phyloP scores from a whole-genome alignment of 2,113 vertebrate species.

The Helogale parvula region DNA sequence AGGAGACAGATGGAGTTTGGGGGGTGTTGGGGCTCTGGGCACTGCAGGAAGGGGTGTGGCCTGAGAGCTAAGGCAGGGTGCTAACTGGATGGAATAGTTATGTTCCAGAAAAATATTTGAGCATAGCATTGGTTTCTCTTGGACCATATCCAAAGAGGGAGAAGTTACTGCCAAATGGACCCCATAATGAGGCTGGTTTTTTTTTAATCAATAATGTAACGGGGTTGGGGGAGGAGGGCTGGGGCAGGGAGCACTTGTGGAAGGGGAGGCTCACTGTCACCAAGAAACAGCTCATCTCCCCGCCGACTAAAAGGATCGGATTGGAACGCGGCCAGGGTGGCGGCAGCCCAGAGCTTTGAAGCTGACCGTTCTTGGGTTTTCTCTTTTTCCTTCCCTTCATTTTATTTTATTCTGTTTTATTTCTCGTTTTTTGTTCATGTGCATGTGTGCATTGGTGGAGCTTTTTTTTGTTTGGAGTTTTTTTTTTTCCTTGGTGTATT shows the following conservation, averaged over 20 bases:
- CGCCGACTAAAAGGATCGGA: neutral
- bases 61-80: neutral
- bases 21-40: neutral
- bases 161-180: conserved; percentile 35
- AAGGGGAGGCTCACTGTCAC: neutral
- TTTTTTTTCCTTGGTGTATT: neutral
- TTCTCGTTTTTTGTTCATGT: neutral
- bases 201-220: neutral
- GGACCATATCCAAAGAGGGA: neutral
- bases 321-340: neutral
- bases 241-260: neutral
- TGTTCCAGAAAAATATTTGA: neutral
- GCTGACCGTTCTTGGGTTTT: neutral
- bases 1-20: neutral
- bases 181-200: neutral
- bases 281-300: neutral
- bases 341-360: neutral
- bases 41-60: neutral
- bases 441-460: neutral
- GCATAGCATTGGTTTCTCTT: neutral
- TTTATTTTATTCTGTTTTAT: neutral
- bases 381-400: neutral
- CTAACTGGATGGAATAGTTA: neutral
- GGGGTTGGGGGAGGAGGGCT: neutral
- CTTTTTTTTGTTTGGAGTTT: neutral